These are phyloP conservation scores for Idaea dimidiata DNA, from an alignment of 2,888 invertebrate species.

Conservation along the genomic window DNA sequence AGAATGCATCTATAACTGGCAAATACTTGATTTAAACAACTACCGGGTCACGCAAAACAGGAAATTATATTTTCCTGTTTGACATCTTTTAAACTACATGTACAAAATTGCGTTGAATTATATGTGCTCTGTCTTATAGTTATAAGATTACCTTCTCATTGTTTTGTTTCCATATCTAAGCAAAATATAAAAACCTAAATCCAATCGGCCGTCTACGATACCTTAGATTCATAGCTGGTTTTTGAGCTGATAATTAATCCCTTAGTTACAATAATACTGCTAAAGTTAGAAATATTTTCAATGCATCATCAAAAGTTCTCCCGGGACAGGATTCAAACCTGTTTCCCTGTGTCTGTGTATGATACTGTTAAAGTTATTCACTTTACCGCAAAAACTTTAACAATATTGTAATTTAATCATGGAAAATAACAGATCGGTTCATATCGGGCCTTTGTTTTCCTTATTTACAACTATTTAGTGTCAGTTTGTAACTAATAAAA, in stretches of 20 bases:
- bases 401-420: neutral
- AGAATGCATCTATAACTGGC: conserved; percentile 1
- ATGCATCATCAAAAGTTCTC: no score
- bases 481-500: neutral
- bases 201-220: no score
- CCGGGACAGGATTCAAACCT: no score
- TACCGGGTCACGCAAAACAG: conserved; percentile 23
- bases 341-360: no score
- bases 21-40: conserved; percentile 7
- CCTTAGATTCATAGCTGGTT: no score
- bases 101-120: neutral
- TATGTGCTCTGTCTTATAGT: no score
- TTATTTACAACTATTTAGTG: neutral
- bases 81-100: conserved; percentile 12
- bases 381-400: neutral
- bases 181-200: no score
- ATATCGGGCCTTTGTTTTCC: neutral
- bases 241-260: no score
- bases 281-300: no score
- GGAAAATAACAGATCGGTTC: neutral
- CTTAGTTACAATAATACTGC: no score
- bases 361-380: neutral
- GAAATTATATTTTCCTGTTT: conserved; percentile 25
- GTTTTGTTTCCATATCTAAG: no score
- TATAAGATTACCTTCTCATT: no score